Percentiles rank a stretch among this genome's conserved stretches.
Evolutionary conservation across 2,888 invertebrate genomes (phyloP).

Genomic region (Liopterus haemorrhoidalis): DNA sequence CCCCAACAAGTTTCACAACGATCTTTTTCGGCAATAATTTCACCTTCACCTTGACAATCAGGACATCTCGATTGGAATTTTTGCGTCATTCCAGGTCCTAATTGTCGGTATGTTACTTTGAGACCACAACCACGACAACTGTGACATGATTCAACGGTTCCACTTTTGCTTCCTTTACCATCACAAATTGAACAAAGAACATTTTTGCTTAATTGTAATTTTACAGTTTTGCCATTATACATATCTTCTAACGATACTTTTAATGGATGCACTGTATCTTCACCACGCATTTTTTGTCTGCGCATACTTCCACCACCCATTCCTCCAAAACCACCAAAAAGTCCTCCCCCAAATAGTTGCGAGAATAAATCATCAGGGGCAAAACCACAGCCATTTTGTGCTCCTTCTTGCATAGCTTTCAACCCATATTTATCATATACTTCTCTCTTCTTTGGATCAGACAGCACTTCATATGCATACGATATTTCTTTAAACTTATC

Average conservation of each 20-base stretch:
- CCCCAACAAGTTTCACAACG: conserved; percentile 78
- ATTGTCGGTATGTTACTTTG: conserved; percentile 66
- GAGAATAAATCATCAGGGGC: conserved; percentile 62
- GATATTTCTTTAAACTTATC: conserved; percentile 95
- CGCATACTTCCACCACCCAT: conserved; percentile 50
- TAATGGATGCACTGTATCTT: conserved; percentile 76
- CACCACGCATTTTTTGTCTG: conserved; percentile 60
- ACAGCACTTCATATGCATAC: conserved; percentile 89
- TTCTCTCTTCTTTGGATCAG: conserved; percentile 79
- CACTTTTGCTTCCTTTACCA: conserved; percentile 71
- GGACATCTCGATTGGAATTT: conserved; percentile 58
- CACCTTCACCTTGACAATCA: conserved; percentile 64
- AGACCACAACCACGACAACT: conserved; percentile 74
- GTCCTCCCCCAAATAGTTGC: conserved; percentile 63
- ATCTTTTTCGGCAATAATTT: conserved; percentile 72
- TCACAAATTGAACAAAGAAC: conserved; percentile 71
- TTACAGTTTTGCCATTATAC: conserved; percentile 82
- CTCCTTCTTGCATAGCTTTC: conserved; percentile 81
- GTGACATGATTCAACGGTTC: conserved; percentile 60
- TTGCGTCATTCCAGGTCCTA: conserved; percentile 61
- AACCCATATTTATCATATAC: conserved; percentile 82
- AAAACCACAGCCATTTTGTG: conserved; percentile 51
- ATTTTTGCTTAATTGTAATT: conserved; percentile 76
- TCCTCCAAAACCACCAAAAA: conserved; percentile 52
- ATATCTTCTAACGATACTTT: conserved; percentile 85